These are phyloP conservation scores for Drosophila kanekoi DNA, from an alignment of 2,888 invertebrate species.

Conservation along the genomic window DNA sequence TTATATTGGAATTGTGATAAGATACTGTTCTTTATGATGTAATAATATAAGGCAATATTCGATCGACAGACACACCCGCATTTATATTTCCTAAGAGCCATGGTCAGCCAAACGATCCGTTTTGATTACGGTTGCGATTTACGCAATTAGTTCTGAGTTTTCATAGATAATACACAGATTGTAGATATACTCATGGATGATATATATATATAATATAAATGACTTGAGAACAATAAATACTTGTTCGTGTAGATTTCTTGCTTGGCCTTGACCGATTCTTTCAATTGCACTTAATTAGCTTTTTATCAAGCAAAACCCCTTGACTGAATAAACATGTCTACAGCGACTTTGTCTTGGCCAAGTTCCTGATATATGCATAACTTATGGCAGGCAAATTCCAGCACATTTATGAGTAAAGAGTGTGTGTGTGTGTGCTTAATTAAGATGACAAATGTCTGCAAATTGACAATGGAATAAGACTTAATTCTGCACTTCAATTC, in stretches of 20 bases:
- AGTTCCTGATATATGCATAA: constrained; percentile 36
- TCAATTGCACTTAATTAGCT: constrained; percentile 20
- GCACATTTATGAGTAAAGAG: constrained; percentile 1
- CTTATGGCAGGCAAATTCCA: constrained; percentile 1
- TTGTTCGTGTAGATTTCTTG: constrained; percentile 15
- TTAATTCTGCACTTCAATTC: constrained; percentile 5
- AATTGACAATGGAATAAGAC: constrained; percentile 18
- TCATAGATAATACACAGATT: constrained; percentile 35
- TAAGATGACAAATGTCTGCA: constrained; percentile 2
- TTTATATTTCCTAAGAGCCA: constrained; percentile 21
- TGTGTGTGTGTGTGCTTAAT: neutral
- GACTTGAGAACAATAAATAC: constrained; percentile 6
- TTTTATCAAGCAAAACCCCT: constrained; percentile 3
- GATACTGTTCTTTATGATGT: constrained; percentile 22
- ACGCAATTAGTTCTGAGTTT: constrained; percentile 46
- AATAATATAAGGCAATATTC: constrained; percentile 35
- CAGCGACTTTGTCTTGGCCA: constrained; percentile 27
- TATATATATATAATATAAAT: neutral
- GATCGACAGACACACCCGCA: constrained; percentile 40
- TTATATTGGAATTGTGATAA: constrained; percentile 21
- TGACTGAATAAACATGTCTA: constrained; percentile 15
- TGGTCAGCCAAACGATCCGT: constrained; percentile 18
- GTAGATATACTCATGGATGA: neutral
- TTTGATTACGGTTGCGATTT: constrained; percentile 27
- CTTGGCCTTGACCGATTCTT: constrained; percentile 56